Conservation (phyloP, 37 sponge, comb jelly and placozoan species). For the Mnemiopsis leidyi region DNA sequence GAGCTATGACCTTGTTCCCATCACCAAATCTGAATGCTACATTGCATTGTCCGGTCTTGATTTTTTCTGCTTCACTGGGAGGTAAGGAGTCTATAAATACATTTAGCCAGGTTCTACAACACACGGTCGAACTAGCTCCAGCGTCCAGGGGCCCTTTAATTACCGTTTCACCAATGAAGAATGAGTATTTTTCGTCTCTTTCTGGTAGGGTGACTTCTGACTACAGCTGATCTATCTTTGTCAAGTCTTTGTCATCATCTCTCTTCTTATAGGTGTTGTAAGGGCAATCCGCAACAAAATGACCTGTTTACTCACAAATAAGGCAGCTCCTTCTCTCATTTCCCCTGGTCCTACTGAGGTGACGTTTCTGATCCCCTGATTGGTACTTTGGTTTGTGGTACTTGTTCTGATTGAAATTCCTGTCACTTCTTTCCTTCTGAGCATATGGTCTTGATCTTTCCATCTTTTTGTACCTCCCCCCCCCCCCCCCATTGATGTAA, state of each 20-base stretch:
- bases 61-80: not conserved
- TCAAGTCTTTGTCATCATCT: not conserved
- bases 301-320: not conserved
- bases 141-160: not conserved
- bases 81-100: not conserved
- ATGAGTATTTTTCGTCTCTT: not conserved
- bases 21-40: not conserved
- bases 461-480: not conserved
- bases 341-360: not conserved
- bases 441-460: not conserved
- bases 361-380: not conserved
- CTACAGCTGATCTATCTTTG: not conserved
- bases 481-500: not conserved
- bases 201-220: not conserved
- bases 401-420: not conserved
- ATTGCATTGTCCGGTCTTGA: not conserved
- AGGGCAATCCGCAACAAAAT: not conserved
- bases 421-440: not conserved
- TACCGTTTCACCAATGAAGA: constrained; percentile 19
- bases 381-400: not conserved
- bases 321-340: not conserved
- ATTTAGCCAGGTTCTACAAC: not conserved
- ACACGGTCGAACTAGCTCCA: constrained; percentile 14
- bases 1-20: not conserved
- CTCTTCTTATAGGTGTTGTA: not conserved